Base-by-base conservation (phyloP, 2,113 vertebrate genomes). In the Lampris megalopsis region DNA sequence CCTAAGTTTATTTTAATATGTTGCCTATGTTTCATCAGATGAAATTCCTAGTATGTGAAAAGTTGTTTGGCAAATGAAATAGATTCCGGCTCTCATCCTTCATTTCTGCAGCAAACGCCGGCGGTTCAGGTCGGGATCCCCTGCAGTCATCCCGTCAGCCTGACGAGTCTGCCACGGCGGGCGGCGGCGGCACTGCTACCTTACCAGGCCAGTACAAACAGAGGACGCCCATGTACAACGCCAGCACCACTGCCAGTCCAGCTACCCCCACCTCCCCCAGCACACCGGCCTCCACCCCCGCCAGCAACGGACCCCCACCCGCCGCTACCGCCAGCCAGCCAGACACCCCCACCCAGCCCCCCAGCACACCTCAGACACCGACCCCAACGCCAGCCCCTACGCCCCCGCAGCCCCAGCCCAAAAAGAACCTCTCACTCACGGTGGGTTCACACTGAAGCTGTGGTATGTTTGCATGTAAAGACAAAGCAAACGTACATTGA, bases 151-250 rank as follows among this genome's bases (percentile, higher is more conserved):
- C 94, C 76, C 95, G 97, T 13, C 96, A 96, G 36, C 90, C 96
- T 0, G 98, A 99, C 84, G 98, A 99, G 80, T 89, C 96, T 5
- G 80, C 94, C 0, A 83, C 95, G 24, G 90, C 94, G 1, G 92
- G 85, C 71, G 84, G 93, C 1, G 90, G 94, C 54, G 87, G 95
- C 68, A 88, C 86, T 50, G 82, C 95, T 62, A 86, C 94, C n/a
- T 91, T 98, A 47, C 95, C 96, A 0, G 89, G 95, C 2, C 98
- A 97, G 83, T 99, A 98, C 91, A 99, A 99, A 84, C 98, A 99
- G 87, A 93, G 97, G 82, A 95, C 97, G 0, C 95, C 97, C 3
- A 95, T 99, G 96, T 99, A 99, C 92, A 98, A 97, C 54, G 98
- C 97, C 36, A 91, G 95, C 85, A 94, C 94, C 63, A 79, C 91